These are phyloP conservation scores for Orthosia gothica DNA, from an alignment of 2,888 invertebrate species.

Conservation along the genomic window DNA sequence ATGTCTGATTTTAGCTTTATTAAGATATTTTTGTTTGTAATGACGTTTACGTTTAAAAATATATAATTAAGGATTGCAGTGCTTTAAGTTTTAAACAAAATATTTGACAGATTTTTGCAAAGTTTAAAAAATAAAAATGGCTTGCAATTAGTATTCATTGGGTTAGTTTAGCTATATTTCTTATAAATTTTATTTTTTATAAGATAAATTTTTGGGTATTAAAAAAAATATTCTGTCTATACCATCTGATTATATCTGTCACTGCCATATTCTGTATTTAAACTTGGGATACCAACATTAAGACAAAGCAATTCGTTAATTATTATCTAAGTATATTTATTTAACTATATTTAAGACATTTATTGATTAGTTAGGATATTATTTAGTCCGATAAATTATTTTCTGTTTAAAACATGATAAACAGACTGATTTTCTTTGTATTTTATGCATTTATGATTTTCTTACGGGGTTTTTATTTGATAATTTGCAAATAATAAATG, in stretches of 20 bases:
- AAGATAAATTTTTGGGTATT: background rate
- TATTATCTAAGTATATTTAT: constrained; percentile 46
- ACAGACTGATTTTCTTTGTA: constrained; percentile 54
- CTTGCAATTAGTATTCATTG: constrained; percentile 50
- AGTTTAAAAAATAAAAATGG: constrained; percentile 16
- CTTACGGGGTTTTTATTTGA: constrained; percentile 2
- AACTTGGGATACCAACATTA: constrained; percentile 8
- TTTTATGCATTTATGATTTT: constrained; percentile 53
- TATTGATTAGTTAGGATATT: constrained; percentile 33
- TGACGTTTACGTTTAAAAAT: constrained; percentile 14
- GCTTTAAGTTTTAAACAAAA: constrained; percentile 29
- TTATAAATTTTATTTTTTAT: background rate
- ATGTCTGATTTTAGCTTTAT: constrained; percentile 56
- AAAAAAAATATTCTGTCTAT: background rate
- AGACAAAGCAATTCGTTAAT: constrained; percentile 37
- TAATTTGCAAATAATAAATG: constrained; percentile 2
- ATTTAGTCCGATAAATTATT: constrained; percentile 30
- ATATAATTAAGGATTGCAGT: constrained; percentile 30
- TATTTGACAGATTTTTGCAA: constrained; percentile 19
- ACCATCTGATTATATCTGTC: constrained; percentile 23
- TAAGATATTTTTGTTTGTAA: constrained; percentile 43
- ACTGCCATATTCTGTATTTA: constrained; percentile 34
- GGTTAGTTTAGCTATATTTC: constrained; percentile 8
- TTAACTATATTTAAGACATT: constrained; percentile 28
- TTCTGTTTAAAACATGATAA: constrained; percentile 52